These are phyloP conservation scores for Drosophila algonquin DNA, from an alignment of 2,888 invertebrate genomes.

Conservation along the genomic window DNA sequence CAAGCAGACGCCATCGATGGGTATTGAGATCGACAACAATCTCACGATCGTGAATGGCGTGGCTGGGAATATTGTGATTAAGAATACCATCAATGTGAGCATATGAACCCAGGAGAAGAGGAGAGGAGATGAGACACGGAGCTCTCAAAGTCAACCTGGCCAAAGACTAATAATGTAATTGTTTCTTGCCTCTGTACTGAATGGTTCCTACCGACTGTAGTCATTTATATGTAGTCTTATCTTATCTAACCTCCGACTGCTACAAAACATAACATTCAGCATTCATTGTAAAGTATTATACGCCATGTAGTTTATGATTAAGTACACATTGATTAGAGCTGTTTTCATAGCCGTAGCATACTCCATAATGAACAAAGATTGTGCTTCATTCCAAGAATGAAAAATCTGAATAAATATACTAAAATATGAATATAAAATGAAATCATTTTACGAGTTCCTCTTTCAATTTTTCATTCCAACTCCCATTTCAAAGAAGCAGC, in stretches of 20 bases:
- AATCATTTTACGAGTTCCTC: background rate
- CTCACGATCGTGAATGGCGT: constrained; percentile 72
- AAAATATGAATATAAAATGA: background rate
- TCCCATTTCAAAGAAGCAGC: background rate
- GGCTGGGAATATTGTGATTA: constrained; percentile 78
- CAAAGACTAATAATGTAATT: constrained; percentile 37
- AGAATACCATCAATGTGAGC: constrained; percentile 79
- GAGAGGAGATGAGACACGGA: background rate
- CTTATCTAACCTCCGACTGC: constrained; percentile 47
- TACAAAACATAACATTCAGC: constrained; percentile 32
- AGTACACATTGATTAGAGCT: constrained; percentile 19
- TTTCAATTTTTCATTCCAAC: background rate
- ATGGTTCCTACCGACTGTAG: constrained; percentile 62
- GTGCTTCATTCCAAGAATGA: constrained; percentile 55
- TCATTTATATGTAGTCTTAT: constrained; percentile 30
- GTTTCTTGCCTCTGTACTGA: constrained; percentile 36
- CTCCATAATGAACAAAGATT: constrained; percentile 36
- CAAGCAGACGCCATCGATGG: constrained; percentile 5
- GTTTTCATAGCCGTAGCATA: constrained; percentile 9
- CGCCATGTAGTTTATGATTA: constrained; percentile 32
- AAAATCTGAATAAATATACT: constrained; percentile 18
- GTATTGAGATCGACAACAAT: constrained; percentile 67
- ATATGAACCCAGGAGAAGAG: constrained; percentile 48
- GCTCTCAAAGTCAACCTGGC: constrained; percentile 34
- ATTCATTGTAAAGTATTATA: constrained; percentile 61